Evolutionary conservation across 2,888 invertebrate species (phyloP).

Genomic region (Ichneumoninae sp.): DNA sequence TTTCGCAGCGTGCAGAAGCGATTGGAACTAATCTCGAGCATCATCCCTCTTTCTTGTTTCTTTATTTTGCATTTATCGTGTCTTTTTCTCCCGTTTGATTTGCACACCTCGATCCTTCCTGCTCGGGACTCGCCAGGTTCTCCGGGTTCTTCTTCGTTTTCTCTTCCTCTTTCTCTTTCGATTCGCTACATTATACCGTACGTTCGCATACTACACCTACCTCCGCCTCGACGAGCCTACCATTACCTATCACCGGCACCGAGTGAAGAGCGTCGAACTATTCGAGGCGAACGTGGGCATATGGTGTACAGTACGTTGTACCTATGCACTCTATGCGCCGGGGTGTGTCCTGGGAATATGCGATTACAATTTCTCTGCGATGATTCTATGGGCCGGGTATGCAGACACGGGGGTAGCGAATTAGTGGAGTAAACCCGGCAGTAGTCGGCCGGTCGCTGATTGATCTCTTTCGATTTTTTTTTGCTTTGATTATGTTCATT

Average conservation of each 20-base stretch:
- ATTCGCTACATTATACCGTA: slow-evolving; percentile 61
- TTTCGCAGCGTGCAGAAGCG: slow-evolving; percentile 73
- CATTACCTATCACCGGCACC: slow-evolving; percentile 64
- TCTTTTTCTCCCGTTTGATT: slow-evolving; percentile 40
- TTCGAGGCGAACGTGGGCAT: slow-evolving; percentile 58
- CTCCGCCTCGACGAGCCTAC: slow-evolving; percentile 64
- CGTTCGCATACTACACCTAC: slow-evolving; percentile 59
- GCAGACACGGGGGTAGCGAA: slow-evolving; percentile 58
- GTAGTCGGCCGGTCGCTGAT: slow-evolving; percentile 37
- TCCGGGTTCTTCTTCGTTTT: slow-evolving; percentile 40
- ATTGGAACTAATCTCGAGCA: slow-evolving; percentile 82
- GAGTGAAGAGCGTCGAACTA: slow-evolving; percentile 52
- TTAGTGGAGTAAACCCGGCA: slow-evolving; percentile 39
- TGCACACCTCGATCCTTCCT: slow-evolving; percentile 30
- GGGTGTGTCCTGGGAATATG: slow-evolving; percentile 66
- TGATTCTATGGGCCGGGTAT: slow-evolving; percentile 54
- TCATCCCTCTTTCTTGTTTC: slow-evolving; percentile 67
- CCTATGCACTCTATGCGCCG: slow-evolving; percentile 36
- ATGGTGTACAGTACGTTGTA: slow-evolving; percentile 31
- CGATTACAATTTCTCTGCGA: slow-evolving; percentile 58
- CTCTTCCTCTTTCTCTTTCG: slow-evolving; percentile 52
- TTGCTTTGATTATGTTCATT: neutral
- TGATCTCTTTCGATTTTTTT: neutral
- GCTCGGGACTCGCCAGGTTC: slow-evolving; percentile 7
- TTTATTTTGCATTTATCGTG: slow-evolving; percentile 37